Conservation (phyloP, 1,140 invertebrate genomes). For the Pseudomyrmex flavicornis region DNA sequence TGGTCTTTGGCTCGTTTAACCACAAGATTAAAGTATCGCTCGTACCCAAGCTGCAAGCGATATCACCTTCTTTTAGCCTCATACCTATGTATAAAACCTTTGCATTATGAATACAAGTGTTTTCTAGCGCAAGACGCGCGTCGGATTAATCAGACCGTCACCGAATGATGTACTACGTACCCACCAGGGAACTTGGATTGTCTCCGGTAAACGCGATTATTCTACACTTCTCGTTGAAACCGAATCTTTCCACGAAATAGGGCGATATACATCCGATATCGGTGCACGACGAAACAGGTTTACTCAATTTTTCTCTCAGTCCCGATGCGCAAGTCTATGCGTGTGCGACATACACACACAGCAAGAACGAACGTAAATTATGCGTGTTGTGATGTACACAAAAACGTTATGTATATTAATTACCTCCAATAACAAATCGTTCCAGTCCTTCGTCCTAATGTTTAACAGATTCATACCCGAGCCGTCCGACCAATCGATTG, state of each 20-base stretch:
- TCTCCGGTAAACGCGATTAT: constrained; percentile 97
- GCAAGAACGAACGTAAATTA: not conserved
- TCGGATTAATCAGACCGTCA: not conserved
- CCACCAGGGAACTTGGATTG: constrained; percentile 94
- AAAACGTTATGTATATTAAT: constrained; percentile 69
- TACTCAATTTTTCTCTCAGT: constrained; percentile 89
- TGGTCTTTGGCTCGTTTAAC: constrained; percentile 88
- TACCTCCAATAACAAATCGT: constrained; percentile 90
- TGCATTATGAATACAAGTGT: constrained; percentile 20
- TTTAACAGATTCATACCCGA: constrained; percentile 99
- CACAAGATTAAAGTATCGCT: constrained; percentile 96
- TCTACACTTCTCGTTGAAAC: constrained; percentile 92
- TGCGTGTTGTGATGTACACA: not conserved
- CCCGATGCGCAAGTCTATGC: constrained; percentile 88
- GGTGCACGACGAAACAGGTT: constrained; percentile 89
- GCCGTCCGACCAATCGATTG: constrained; percentile 96
- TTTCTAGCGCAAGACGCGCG: not conserved
- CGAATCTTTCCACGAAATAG: constrained; percentile 94
- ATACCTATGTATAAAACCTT: constrained; percentile 87
- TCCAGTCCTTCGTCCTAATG: constrained; percentile 93
- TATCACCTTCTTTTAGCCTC: constrained; percentile 91
- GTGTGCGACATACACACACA: constrained; percentile 53
- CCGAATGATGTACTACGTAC: constrained; percentile 82
- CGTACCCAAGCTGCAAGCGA: constrained; percentile 96
- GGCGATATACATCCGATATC: constrained; percentile 90